Evolutionary conservation across 1,140 invertebrate genomes (phyloP).

Genomic region (Papilio polyxenes): DNA sequence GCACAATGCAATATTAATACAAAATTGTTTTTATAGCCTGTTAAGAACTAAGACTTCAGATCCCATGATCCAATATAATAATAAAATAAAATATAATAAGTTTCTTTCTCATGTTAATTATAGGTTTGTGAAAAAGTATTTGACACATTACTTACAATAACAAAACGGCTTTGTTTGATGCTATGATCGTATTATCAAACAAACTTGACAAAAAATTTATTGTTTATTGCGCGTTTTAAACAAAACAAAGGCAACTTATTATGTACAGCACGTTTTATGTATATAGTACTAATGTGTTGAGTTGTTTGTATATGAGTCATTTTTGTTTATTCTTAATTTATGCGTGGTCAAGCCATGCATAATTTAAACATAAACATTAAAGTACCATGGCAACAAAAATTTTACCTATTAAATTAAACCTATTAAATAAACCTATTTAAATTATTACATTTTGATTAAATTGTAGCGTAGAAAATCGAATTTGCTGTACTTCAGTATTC

Average conservation of each 20-base stretch:
- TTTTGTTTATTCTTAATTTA: background rate
- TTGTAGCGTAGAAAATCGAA: background rate
- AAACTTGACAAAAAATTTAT: too few relatives aligned
- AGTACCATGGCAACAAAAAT: constrained; percentile 3
- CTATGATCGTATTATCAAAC: too few relatives aligned
- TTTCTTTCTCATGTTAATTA: too few relatives aligned
- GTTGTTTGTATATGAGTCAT: background rate
- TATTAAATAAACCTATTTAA: background rate
- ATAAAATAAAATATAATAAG: too few relatives aligned
- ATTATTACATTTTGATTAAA: constrained; percentile 2
- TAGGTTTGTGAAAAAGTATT: too few relatives aligned
- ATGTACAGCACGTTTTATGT: background rate
- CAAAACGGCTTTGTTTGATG: too few relatives aligned
- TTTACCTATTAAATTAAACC: too few relatives aligned
- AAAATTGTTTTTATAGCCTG: background rate
- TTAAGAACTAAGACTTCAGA: background rate
- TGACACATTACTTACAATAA: too few relatives aligned
- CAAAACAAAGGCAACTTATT: too few relatives aligned
- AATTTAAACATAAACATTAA: background rate
- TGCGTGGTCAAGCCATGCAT: background rate
- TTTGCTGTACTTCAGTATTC: background rate
- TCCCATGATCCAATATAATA: background rate
- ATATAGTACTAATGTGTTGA: background rate
- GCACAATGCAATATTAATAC: background rate
- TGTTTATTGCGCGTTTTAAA: too few relatives aligned